Evolutionary conservation across 2,888 invertebrate genomes (phyloP), one percentile per base, ranked within the genome.

Genomic region (Chrysolina haemoptera): DNA sequence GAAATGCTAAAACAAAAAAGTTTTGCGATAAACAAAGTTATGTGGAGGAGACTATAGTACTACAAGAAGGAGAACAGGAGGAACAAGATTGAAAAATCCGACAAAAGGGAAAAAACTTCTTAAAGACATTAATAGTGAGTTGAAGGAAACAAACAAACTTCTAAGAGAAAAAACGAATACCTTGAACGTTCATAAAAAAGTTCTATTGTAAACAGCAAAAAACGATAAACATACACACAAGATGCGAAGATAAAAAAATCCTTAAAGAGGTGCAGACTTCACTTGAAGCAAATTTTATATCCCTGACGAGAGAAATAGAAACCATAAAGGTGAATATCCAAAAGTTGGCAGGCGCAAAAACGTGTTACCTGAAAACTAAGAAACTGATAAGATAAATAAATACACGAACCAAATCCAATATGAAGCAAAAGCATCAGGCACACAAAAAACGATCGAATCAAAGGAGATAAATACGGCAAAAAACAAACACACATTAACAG

Each of bases 401-500:
- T 9, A 43, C 43, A 43, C 43, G 43, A 43, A 43, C 43, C 43
- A 43, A 43, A 43, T 43, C 43, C 43, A 43, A 43, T 9, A 43
- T 43, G 43, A 43, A 43, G 43, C 43, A 43, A 43, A 43, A 43
- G 8, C 43, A 43, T 43, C 43, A 43, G 8, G 43, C 43, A 11
- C 43, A 43, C 43, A 43, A 43, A 43, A 43, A 43, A 43, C 43
- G 43, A 43, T 43, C 43, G 43, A 43, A 43, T 55, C 55, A 5
- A 55, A 55, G 55, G 55, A 55, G 55, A 55, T 11, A 55, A 55
- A 55, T 11, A 55, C 3, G 55, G 55, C 16, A 55, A 55, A 55
- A 5, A 55, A 55, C 9, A 4, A 55, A 55, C 55, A 55, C 55
- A 55, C 55, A 6, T 55, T 55, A 55, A 55, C 55, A 55, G 55